Percentiles rank a stretch among this genome's conserved stretches.
Evolutionary conservation across 2,797 vertebrate genomes (phyloP).

Genomic region (Chelidonichthys spinosus): DNA sequence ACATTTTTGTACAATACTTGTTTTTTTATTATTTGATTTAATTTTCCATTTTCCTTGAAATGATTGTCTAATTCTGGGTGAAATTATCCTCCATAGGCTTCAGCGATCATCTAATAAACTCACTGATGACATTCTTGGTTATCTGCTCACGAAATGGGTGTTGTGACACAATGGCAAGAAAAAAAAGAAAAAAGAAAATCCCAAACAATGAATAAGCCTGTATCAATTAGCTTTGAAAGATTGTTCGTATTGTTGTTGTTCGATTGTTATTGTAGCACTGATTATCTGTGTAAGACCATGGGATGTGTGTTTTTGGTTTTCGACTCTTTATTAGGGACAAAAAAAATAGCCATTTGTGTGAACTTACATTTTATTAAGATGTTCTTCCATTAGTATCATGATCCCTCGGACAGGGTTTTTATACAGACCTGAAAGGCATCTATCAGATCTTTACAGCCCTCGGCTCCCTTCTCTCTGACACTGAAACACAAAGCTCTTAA

Average conservation of each 20-base stretch:
- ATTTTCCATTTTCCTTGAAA: neutral
- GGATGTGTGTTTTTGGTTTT: neutral
- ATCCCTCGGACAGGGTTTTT: conserved; percentile 77
- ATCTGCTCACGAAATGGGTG: neutral
- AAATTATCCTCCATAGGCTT: neutral
- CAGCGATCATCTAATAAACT: neutral
- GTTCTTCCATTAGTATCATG: conserved; percentile 53
- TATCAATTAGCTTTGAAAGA: neutral
- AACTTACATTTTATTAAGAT: conserved; percentile 46
- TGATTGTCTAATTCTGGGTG: neutral
- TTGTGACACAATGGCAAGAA: neutral
- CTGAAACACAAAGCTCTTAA: conserved; percentile 65
- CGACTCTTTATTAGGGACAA: neutral
- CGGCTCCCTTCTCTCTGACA: conserved; percentile 74
- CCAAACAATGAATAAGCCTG: neutral
- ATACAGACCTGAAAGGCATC: conserved; percentile 82
- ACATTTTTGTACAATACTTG: neutral
- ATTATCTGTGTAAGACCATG: neutral
- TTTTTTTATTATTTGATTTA: neutral
- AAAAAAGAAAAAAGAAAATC: neutral
- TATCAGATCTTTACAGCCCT: conserved; percentile 79
- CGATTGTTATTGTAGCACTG: neutral
- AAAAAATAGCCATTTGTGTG: conserved; percentile 2
- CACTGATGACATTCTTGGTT: neutral
- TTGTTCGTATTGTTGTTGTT: neutral